Evolutionary conservation across 2,888 invertebrate species (phyloP), one percentile per base, ranked within the genome.

Genomic region (Cerceris rybyensis): DNA sequence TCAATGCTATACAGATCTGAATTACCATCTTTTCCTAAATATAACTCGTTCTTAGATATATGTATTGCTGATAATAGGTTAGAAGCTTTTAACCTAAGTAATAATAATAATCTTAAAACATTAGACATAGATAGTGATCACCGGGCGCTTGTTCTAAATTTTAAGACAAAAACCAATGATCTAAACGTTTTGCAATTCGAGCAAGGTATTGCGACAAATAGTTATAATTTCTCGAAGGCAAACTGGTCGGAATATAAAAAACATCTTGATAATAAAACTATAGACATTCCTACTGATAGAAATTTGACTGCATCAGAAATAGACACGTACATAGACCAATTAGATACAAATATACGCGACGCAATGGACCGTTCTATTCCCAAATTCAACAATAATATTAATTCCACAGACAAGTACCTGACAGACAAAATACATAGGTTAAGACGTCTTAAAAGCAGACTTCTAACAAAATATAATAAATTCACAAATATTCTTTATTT

Each of bases 81-180:
- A 0, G 41, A 57, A 57, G 57, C 57, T n/a, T 49, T 16, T 7
- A n/a, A 49, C 9, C 7, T 17, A 39, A 11, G 39, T 7, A 9
- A 2, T 2, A 57, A 28, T n/a, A 6, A 57, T 4, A 13, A 0
- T n/a, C 6, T 14, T 7, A n/a, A 41, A 7, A 5, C 50, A 9
- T 13, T 52, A 7, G 11, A 50, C 0, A 60, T 60, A 13, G 72
- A 67, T n/a, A 66, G 66, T 11, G 67, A 72, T 17, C 67, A 72
- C 13, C 9, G 60, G 39, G 72, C 67, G 0, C 14, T 54, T 0
- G 0, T 13, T 13, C 39, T 61, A n/a, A 11, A n/a, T 28, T 28
- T 28, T 28, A 28, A 28, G 6, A 16, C 60, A 0, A 46, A 60
- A 0, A 42, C 61, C 2, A 2, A 43, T 0, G 7, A 14, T 1